Evolutionary conservation across 2,888 invertebrate genomes (phyloP).

Genomic region (Drosophila limbata): DNA sequence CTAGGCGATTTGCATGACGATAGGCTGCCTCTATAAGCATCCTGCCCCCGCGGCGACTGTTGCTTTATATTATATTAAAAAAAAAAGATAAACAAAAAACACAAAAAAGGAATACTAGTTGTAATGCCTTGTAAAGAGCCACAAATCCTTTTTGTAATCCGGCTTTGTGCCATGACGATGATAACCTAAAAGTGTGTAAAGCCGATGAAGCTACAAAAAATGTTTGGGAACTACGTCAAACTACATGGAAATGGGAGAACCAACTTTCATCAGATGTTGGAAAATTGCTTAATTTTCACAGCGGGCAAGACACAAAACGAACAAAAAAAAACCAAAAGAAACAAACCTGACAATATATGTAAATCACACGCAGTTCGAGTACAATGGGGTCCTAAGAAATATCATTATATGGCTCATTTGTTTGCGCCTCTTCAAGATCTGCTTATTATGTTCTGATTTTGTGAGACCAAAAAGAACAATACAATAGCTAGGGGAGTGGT

Average conservation of each 20-base stretch:
- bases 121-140: conserved; percentile 67
- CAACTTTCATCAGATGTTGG: conserved; percentile 48
- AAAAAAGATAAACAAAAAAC: conserved; percentile 23
- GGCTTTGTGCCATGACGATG: conserved; percentile 63
- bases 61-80: conserved; percentile 49
- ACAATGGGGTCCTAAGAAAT: conserved; percentile 41
- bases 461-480: conserved; percentile 16
- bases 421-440: conserved; percentile 69
- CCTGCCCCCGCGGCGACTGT: conserved; percentile 52
- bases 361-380: conserved; percentile 46
- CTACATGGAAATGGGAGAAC: conserved; percentile 22
- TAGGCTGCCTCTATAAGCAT: conserved; percentile 21
- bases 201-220: conserved; percentile 59
- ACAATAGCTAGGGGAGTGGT: neutral
- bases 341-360: conserved; percentile 23
- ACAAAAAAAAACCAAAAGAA: conserved; percentile 9
- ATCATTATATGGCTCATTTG: conserved; percentile 77
- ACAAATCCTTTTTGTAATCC: conserved; percentile 75
- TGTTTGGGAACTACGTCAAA: conserved; percentile 61
- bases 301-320: conserved; percentile 16
- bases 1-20: conserved; percentile 62
- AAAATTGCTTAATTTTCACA: conserved; percentile 73
- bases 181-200: conserved; percentile 78
- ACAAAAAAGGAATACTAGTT: conserved; percentile 42
- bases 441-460: conserved; percentile 73